A percentile compares a stretch with the other conserved stretches of the same genome.
Conservation (phyloP, 2,888 invertebrate genomes). For the Drosophila austrosaltans region DNA sequence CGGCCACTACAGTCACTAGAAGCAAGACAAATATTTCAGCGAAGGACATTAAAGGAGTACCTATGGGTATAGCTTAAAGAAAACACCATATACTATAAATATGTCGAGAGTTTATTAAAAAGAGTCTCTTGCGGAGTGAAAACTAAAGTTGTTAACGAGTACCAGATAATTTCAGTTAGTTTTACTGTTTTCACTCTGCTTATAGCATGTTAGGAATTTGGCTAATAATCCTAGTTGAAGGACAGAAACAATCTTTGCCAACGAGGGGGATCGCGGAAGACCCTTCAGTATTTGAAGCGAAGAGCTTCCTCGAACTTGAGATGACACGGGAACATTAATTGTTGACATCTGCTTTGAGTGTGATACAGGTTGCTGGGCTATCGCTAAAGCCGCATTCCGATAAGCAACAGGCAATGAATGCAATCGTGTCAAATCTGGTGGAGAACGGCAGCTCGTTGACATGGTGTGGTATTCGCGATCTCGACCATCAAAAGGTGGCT, state of each 20-base stretch:
- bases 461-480: conserved; percentile 63
- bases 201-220: conserved; percentile 38
- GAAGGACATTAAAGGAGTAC: conserved; percentile 81
- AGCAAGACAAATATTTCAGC: conserved; percentile 67
- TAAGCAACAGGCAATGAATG: background rate
- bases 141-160: conserved; percentile 12
- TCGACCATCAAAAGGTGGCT: conserved; percentile 63
- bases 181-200: conserved; percentile 20
- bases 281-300: conserved; percentile 35
- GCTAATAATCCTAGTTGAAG: conserved; percentile 60
- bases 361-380: background rate
- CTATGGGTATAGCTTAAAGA: conserved; percentile 44
- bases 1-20: conserved; percentile 69
- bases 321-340: conserved; percentile 8
- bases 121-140: background rate
- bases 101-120: conserved; percentile 32
- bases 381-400: background rate
- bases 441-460: conserved; percentile 19
- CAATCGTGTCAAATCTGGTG: conserved; percentile 14
- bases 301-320: conserved; percentile 16
- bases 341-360: conserved; percentile 25
- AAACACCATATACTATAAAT: background rate
- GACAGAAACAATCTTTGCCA: conserved; percentile 41
- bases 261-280: conserved; percentile 35
- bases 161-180: too few species aligned